phyloP scores from a whole-genome alignment of 2,797 vertebrate genomes.

The Erpetoichthys calabaricus region DNA sequence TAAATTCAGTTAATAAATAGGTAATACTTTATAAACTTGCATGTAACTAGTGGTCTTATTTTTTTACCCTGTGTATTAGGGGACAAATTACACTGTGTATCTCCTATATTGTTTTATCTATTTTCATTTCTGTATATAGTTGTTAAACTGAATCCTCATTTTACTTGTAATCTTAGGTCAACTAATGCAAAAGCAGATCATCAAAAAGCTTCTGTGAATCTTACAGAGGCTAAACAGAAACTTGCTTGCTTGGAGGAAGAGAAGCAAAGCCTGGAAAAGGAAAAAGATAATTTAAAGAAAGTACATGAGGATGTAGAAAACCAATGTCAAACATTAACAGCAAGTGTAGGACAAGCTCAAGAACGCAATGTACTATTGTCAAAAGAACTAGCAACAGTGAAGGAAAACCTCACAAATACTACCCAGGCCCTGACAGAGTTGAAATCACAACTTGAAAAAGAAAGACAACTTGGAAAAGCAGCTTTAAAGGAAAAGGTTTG shows the following conservation, averaged over 20 bases:
- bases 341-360: conserved; percentile 54
- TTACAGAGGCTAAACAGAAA: conserved; percentile 53
- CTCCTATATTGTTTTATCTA: background rate
- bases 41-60: too few species aligned
- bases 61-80: too few species aligned
- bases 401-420: conserved; percentile 57
- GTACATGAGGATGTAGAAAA: conserved; percentile 52
- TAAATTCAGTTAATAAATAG: too few species aligned
- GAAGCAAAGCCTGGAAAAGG: conserved; percentile 57
- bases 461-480: conserved; percentile 62
- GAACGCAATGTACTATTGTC: conserved; percentile 53
- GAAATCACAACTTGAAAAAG: conserved; percentile 63
- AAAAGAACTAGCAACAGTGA: conserved; percentile 57
- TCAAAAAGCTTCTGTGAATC: conserved; percentile 60
- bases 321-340: conserved; percentile 45
- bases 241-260: conserved; percentile 58
- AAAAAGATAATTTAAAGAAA: conserved; percentile 50
- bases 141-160: too few species aligned
- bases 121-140: conserved; percentile 16
- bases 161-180: conserved; percentile 20
- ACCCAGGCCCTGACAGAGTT: conserved; percentile 62
- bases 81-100: too few species aligned
- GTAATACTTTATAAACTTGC: too few species aligned
- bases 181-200: conserved; percentile 57
- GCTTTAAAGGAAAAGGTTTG: conserved; percentile 66